Evolutionary conservation across 2,888 invertebrate genomes (phyloP), one percentile per base, ranked within the genome.

Genomic region (Melanostoma scalare): DNA sequence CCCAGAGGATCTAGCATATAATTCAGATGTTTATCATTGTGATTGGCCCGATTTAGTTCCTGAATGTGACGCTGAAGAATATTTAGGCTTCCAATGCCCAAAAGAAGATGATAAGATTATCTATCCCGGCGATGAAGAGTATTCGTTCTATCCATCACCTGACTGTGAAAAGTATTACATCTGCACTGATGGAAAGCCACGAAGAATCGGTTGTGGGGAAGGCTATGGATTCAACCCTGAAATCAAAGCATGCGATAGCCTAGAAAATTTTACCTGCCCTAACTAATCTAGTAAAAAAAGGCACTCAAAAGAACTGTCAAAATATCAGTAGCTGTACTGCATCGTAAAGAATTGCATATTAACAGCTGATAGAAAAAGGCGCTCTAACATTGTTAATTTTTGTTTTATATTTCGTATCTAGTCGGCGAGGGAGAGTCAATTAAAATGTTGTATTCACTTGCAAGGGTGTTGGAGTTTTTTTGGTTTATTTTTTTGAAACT

Each of bases 11-110:
- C 92, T 97, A 63, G 96, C 96, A 6, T 96, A 94, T 91, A 95
- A 94, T 89, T 92, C 94, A 1, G 93, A 93, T 6, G 93, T 92
- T 8, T 96, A 96, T 89, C 93, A 95, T 67, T 97, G 97, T 89
- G 96, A 97, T 85, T 97, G 96, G 96, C 96, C 97, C 3, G 97
- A 97, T 91, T 94, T 95, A 90, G 96, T 96, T 0, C 90, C 93
- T 3, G 94, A 94, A 72, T 97, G 96, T 87, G 95, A 97, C 88
- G 95, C 95, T 61, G 96, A 96, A 93, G 94, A 96, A 2, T 91
- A 88, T 86, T 93, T 97, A 63, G 95, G 96, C 6, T 97, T 96
- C 92, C 93, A 93, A n/a, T 97, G 97, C 88, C 97, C 97, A 1
- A 20, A 20, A 0, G 92, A 92, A 9, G 91, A 92, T 53, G 92